Conservation (phyloP, 2,888 invertebrate species). For the Catocala fraxini region DNA sequence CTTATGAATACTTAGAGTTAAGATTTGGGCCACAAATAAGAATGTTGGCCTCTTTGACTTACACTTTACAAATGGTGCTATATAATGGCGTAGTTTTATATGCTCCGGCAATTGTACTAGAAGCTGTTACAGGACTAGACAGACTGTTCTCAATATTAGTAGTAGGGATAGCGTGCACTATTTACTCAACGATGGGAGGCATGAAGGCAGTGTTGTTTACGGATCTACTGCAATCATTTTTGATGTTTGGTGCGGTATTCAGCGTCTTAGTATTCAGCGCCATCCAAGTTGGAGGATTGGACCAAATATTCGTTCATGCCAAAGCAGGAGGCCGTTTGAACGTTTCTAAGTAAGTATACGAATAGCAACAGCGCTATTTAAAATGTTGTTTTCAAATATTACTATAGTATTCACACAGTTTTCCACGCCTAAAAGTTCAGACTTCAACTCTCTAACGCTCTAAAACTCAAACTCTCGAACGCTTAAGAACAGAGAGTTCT, state of each 20-base stretch:
- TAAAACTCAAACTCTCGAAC: no score
- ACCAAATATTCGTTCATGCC: constrained; percentile 91
- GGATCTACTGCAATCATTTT: constrained; percentile 93
- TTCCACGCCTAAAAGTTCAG: no score
- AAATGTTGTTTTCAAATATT: neutral
- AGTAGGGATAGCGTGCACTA: constrained; percentile 93
- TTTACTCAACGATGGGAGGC: constrained; percentile 95
- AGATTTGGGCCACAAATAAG: constrained; percentile 94
- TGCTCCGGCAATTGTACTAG: constrained; percentile 96
- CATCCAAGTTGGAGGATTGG: constrained; percentile 90
- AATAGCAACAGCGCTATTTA: neutral
- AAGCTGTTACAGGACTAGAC: constrained; percentile 94
- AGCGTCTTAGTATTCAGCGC: constrained; percentile 92
- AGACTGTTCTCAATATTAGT: constrained; percentile 91
- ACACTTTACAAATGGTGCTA: constrained; percentile 95
- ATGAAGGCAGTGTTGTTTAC: constrained; percentile 97
- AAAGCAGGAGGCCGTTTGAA: constrained; percentile 90
- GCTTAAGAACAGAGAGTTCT: no score
- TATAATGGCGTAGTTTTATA: constrained; percentile 97
- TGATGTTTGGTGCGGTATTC: constrained; percentile 95
- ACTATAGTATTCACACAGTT: no score
- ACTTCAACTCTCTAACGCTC: no score
- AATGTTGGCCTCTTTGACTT: constrained; percentile 93
- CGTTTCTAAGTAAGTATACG: constrained; percentile 88
- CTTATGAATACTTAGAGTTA: constrained; percentile 96